These are phyloP conservation scores for Ophioninae sp. DNA, from an alignment of 2,888 invertebrate genomes.

Conservation along the genomic window DNA sequence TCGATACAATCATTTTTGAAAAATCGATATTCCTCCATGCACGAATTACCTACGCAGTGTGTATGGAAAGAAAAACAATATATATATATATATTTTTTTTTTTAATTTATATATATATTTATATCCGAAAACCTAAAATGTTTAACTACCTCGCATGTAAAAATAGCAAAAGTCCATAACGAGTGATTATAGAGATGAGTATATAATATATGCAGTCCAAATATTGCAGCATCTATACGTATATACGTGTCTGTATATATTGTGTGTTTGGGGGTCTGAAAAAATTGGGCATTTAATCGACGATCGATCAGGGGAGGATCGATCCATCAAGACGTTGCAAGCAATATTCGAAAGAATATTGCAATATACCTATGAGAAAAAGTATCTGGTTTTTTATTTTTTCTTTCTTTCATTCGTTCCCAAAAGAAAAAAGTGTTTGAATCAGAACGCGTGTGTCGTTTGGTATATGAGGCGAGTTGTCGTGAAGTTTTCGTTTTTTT, in stretches of 20 bases:
- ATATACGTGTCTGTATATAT: too few species aligned
- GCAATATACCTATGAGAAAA: constrained; percentile 73
- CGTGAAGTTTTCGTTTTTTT: constrained; percentile 58
- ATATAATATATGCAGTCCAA: constrained; percentile 68
- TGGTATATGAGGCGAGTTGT: constrained; percentile 60
- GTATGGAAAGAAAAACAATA: constrained; percentile 11
- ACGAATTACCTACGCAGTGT: constrained; percentile 20
- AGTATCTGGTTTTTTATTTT: constrained; percentile 17
- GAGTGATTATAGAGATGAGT: constrained; percentile 64
- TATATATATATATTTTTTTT: too few species aligned
- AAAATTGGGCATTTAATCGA: constrained; percentile 64
- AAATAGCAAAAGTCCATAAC: constrained; percentile 64
- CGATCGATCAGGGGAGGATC: constrained; percentile 65
- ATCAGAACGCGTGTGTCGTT: constrained; percentile 53
- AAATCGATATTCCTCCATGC: constrained; percentile 21
- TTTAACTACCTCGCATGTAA: constrained; percentile 67
- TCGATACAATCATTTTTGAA: constrained; percentile 2
- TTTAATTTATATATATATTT: too few species aligned
- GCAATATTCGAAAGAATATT: constrained; percentile 73
- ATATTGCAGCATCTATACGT: constrained; percentile 50
- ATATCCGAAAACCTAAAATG: constrained; percentile 51
- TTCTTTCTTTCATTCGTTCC: not conserved
- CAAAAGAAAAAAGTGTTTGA: constrained; percentile 34
- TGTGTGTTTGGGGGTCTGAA: constrained; percentile 9
- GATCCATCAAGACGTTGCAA: constrained; percentile 75